Percentiles rank a stretch among this genome's conserved stretches.
These are phyloP conservation scores for Phalacrocorax carbo DNA, from an alignment of 2,113 vertebrate species.

Conservation along the genomic window DNA sequence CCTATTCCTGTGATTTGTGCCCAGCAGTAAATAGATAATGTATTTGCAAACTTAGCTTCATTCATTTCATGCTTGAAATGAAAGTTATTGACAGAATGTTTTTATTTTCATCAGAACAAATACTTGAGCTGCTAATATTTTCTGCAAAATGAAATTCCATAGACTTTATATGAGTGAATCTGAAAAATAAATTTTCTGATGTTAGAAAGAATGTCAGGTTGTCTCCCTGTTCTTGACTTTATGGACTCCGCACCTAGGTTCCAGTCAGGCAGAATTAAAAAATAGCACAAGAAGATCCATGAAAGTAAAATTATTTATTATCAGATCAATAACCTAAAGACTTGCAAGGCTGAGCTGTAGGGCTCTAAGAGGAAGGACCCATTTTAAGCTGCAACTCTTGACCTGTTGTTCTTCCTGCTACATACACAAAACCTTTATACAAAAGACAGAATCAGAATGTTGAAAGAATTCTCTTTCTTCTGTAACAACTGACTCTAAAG, in stretches of 20 bases:
- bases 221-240: not conserved
- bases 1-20: not conserved
- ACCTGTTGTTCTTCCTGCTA: not conserved
- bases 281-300: not conserved
- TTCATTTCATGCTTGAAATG: not conserved
- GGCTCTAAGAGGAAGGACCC: not conserved
- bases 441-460: not conserved
- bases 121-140: not conserved
- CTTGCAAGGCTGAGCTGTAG: not conserved
- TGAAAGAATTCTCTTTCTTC: not conserved
- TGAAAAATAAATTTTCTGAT: not conserved
- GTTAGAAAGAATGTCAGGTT: not conserved
- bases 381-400: not conserved
- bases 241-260: not conserved
- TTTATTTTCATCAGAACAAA: not conserved
- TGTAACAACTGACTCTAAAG: not conserved
- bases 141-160: not conserved
- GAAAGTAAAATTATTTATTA: not conserved
- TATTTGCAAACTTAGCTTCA: not conserved
- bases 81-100: not conserved
- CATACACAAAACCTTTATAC: not conserved
- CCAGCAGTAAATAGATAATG: not conserved
- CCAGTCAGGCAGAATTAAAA: not conserved
- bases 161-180: not conserved
- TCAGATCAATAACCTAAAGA: not conserved